Evolutionary conservation across 2,888 invertebrate species (phyloP).

Genomic region (Ormyrus labotus): DNA sequence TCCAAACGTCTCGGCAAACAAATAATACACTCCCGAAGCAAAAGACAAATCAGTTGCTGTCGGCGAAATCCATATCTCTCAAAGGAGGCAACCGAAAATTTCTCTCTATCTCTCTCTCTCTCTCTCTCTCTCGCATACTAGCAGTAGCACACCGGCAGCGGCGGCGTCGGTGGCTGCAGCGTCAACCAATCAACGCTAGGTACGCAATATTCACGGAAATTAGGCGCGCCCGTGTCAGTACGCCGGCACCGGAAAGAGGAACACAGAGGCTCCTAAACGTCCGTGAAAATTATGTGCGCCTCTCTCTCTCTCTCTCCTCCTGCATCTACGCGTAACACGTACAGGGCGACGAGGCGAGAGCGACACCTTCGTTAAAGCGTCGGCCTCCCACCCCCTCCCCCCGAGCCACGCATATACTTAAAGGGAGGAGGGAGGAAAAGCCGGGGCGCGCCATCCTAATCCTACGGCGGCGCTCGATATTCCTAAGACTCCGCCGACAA

Average conservation of each 20-base stretch:
- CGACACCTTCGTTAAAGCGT: conserved; percentile 53
- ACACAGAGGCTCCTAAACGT: conserved; percentile 33
- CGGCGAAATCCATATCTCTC: neutral
- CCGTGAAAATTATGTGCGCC: conserved; percentile 51
- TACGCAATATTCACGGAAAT: conserved; percentile 51
- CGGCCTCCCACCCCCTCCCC: neutral
- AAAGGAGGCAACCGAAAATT: neutral
- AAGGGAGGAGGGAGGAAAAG: neutral
- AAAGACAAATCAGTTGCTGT: neutral
- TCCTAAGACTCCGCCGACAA: conserved; percentile 41
- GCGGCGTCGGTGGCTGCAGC: conserved; percentile 4
- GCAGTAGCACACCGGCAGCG: neutral
- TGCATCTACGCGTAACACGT: neutral
- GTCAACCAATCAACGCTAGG: conserved; percentile 44
- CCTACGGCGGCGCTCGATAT: conserved; percentile 46
- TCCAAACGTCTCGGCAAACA: too few species aligned
- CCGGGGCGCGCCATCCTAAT: conserved; percentile 8
- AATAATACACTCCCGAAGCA: neutral
- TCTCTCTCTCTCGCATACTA: neutral
- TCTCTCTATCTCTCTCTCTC: too few species aligned
- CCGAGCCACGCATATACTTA: too few species aligned
- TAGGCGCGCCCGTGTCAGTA: conserved; percentile 45
- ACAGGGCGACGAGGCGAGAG: conserved; percentile 16
- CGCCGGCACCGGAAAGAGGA: conserved; percentile 13
- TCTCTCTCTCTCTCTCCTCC: neutral